Conservation (phyloP, 2,113 vertebrate species). For the Phalacrocorax aristotelis region DNA sequence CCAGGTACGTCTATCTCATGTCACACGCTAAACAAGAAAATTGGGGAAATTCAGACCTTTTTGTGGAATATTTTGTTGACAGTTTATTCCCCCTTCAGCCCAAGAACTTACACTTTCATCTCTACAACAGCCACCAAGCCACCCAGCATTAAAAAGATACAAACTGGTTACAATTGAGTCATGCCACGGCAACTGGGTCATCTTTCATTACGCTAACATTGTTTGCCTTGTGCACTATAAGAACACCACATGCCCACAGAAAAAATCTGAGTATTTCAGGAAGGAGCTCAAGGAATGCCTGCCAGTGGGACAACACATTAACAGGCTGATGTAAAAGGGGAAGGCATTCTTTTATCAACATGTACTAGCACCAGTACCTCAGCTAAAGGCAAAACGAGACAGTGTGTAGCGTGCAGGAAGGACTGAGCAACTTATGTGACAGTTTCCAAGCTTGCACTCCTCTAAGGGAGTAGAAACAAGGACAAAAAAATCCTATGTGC, state of each 20-base stretch:
- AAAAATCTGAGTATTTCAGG: background rate
- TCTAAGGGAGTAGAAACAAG: background rate
- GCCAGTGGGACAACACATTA: background rate
- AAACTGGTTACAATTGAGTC: background rate
- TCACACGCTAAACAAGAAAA: background rate
- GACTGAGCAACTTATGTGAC: background rate
- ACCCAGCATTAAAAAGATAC: background rate
- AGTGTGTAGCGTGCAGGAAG: background rate
- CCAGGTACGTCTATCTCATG: background rate
- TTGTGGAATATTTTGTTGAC: background rate
- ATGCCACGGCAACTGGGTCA: background rate
- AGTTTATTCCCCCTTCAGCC: background rate
- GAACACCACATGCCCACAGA: background rate
- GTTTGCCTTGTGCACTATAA: background rate
- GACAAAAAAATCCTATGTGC: background rate
- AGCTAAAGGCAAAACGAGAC: background rate
- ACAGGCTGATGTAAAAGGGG: background rate
- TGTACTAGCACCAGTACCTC: rapidly evolving
- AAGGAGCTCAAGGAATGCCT: background rate
- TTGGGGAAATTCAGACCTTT: background rate
- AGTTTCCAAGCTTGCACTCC: background rate
- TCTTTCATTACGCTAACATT: background rate
- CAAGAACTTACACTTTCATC: background rate
- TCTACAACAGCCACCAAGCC: background rate
- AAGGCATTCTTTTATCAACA: background rate